phyloP scores from a whole-genome alignment of 2,888 invertebrate species.

The Abrostola tripartita region DNA sequence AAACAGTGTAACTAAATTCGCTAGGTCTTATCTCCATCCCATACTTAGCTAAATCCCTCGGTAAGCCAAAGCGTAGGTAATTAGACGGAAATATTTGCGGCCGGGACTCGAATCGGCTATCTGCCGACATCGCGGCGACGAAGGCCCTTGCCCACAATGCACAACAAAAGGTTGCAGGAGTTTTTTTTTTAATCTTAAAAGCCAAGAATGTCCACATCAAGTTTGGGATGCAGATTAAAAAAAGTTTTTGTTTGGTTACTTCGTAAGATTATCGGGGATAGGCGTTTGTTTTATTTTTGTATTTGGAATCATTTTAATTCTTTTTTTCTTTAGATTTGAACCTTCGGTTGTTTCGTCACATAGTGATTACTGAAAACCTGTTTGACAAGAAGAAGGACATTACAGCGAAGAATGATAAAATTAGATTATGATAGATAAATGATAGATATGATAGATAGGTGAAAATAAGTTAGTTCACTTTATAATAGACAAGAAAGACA shows the following conservation, averaged over 20 bases:
- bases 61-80: slow-evolving; percentile 70
- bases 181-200: slow-evolving; percentile 59
- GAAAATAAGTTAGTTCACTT: too few species aligned
- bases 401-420: neutral
- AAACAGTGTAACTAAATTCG: slow-evolving; percentile 49
- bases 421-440: too few species aligned
- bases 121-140: slow-evolving; percentile 78
- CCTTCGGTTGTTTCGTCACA: neutral
- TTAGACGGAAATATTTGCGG: slow-evolving; percentile 77
- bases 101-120: slow-evolving; percentile 73
- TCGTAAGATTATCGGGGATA: slow-evolving; percentile 31
- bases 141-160: slow-evolving; percentile 65
- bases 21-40: slow-evolving; percentile 57
- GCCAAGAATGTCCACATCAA: slow-evolving; percentile 62
- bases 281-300: slow-evolving; percentile 26
- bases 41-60: slow-evolving; percentile 53
- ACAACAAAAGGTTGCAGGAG: slow-evolving; percentile 66
- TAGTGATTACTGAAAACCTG: neutral
- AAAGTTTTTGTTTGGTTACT: slow-evolving; percentile 33
- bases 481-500: neutral
- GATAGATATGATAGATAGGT: too few species aligned
- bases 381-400: neutral
- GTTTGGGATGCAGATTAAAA: slow-evolving; percentile 39
- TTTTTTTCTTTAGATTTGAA: neutral
- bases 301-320: neutral